Base-by-base conservation (phyloP, 2,113 vertebrate genomes). In the Phainopepla nitens region DNA sequence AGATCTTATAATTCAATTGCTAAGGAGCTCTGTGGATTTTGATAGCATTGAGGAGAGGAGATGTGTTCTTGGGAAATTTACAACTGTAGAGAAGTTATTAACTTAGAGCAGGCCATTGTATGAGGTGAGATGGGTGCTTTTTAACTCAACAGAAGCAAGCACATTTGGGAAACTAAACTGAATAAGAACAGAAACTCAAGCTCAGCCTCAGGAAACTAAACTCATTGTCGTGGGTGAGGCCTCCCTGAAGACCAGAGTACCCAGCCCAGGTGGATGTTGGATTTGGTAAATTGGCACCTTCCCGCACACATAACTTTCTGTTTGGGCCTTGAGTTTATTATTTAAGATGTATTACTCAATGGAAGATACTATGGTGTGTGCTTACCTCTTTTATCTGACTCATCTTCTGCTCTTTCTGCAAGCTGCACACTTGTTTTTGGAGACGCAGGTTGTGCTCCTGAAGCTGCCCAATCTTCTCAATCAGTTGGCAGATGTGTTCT, bases 401-500 rank as follows among this genome's bases (percentile, higher is more conserved):
- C 96, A 97, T 97, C 81, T 97, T 97, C 91, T 96, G 87, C 9
- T 98, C 98, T 66, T 98, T 98, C 95, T 99, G 98, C 94, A 99
- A 96, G 89, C 89, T 65, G 73, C 98, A 98, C 54, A 99, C 96
- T 96, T 98, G 98, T 64, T 98, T 98, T 94, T 99, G 98, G 58
- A 99, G 97, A 71, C 70, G 97, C 7, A 98, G 93, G 89, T 99
- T 99, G 87, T 98, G 98, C 73, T 99, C 98, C 96, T 99, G 99
- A 29, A 99, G 98, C 81, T 98, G 98, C 27, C 98, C 98, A 24
- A 99, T 99, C 97, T 98, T 99, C 96, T 99, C 98, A 13, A 99
- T 98, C 51, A 99, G 98, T 44, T 99, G 98, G 87, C 98, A 99
- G 77, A 99, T 98, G 87, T 99, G 98, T 92, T 98, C 98, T 95